phyloP scores from a whole-genome alignment of 2,113 vertebrate genomes.

The Varanus komodoensis region DNA sequence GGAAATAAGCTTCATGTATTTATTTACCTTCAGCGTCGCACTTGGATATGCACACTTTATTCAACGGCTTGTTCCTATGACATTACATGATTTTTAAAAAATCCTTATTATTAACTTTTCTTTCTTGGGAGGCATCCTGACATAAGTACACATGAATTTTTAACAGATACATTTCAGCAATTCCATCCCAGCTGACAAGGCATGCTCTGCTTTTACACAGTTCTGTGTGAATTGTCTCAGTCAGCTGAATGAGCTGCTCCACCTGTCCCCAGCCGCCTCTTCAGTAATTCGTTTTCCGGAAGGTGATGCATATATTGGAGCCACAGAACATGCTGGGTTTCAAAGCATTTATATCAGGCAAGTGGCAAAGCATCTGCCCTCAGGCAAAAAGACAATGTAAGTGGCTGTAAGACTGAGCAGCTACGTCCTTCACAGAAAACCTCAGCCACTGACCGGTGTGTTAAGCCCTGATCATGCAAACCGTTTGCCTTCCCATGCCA shows the following conservation, averaged over 20 bases:
- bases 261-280: constrained; percentile 39
- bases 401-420: not conserved
- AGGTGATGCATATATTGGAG: constrained; percentile 66
- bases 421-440: not conserved
- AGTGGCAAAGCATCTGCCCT: constrained; percentile 52
- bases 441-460: not conserved
- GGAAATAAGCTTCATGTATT: constrained; percentile 1
- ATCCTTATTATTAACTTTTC: constrained; percentile 23
- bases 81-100: constrained; percentile 18
- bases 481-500: not conserved
- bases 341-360: constrained; percentile 59
- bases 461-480: not conserved
- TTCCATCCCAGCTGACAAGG: constrained; percentile 45
- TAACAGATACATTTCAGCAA: constrained; percentile 49
- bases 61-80: constrained; percentile 24
- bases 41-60: not conserved
- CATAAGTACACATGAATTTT: constrained; percentile 57
- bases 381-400: not conserved
- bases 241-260: constrained; percentile 53
- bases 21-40: not conserved
- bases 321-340: constrained; percentile 54
- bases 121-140: constrained; percentile 40
- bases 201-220: constrained; percentile 46
- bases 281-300: constrained; percentile 70
- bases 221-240: constrained; percentile 65